phyloP scores from a whole-genome alignment of 2,113 vertebrate genomes.

The Salvelinus sp. region DNA sequence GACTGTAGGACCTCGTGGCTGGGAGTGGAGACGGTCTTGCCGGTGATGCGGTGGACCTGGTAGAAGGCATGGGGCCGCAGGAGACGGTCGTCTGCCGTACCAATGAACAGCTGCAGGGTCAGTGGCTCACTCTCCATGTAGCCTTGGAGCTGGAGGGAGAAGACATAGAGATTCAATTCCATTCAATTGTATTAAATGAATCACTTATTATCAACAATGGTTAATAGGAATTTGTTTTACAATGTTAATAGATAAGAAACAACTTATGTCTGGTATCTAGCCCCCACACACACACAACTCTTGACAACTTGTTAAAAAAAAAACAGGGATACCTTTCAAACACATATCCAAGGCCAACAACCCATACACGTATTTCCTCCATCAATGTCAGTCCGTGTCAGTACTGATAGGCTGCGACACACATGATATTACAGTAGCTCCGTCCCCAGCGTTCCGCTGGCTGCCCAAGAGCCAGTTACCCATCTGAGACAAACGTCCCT shows the following conservation, averaged over 20 bases:
- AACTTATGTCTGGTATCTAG: too few relatives aligned
- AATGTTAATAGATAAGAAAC: too few relatives aligned
- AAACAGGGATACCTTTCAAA: slow-evolving; percentile 20
- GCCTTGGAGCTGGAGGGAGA: slow-evolving; percentile 84
- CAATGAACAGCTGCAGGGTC: slow-evolving; percentile 96
- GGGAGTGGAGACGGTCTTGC: slow-evolving; percentile 95
- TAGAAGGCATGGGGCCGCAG: slow-evolving; percentile 97
- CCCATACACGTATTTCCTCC: slow-evolving; percentile 26
- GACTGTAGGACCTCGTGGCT: slow-evolving; percentile 92
- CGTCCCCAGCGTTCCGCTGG: slow-evolving; percentile 15
- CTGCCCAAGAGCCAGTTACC: slow-evolving; percentile 33
- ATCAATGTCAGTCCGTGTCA: slow-evolving; percentile 16
- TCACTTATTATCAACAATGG: too few relatives aligned
- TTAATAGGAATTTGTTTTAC: too few relatives aligned
- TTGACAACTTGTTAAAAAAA: neutral
- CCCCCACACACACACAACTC: neutral
- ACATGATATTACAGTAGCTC: slow-evolving; percentile 40
- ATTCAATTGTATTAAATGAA: neutral
- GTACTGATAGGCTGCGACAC: slow-evolving; percentile 25
- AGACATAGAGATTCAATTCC: neutral
- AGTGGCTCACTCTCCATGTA: slow-evolving; percentile 93
- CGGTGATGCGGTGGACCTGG: slow-evolving; percentile 98
- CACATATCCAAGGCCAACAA: slow-evolving; percentile 39
- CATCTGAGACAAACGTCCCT: too few relatives aligned
- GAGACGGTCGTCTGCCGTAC: slow-evolving; percentile 96